Evolutionary conservation across 2,797 vertebrate genomes (phyloP), one percentile per base, ranked within the genome.

Genomic region (Mormyrus proboscirostris): DNA sequence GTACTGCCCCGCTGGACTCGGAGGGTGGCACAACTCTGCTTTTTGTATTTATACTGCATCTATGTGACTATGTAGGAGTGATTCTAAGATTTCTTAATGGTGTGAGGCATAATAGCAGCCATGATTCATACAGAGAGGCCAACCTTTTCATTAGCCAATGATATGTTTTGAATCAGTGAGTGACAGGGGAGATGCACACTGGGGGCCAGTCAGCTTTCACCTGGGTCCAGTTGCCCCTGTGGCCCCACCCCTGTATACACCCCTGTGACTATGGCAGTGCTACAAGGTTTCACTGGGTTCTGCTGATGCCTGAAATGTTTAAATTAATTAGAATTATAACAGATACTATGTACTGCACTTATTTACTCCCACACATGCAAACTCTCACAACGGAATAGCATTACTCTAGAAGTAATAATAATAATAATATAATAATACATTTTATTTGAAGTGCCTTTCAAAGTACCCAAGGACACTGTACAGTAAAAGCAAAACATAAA

Each of bases 1-100:
- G 96, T 22, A 4, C 12, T 0, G 82, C 0, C 19, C 38, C n/a
- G 0, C 41, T 2, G 19, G 19, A 8, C 19, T 47, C 9, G 3
- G 25, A 29, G 22, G 9, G 25, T 9, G 1, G 25, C 62, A 65
- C 25, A 33, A 14, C 62, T 29, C 25, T 1, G 62, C 62, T 4
- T 33, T 14, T 2, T 29, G 25, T 14, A 33, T 33, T 69, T 33
- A 14, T 33, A 33, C 65, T 33, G 65, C 29, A 25, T 14, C 62
- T 29, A 10, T 12, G 3, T 33, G 25, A 69, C 62, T 33, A 12
- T 33, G 3, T 69, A 33, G 25, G 62, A 69, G 1, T 14, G 25
- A 29, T 29, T 65, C 9, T 65, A 12, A 9, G 25, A 59, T 22
- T 69, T 33, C 9, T 4, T 14, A 29, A 29, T 25, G 4, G 3